These are phyloP conservation scores for Chrysolina americana DNA, from an alignment of 2,888 invertebrate genomes.

Conservation along the genomic window DNA sequence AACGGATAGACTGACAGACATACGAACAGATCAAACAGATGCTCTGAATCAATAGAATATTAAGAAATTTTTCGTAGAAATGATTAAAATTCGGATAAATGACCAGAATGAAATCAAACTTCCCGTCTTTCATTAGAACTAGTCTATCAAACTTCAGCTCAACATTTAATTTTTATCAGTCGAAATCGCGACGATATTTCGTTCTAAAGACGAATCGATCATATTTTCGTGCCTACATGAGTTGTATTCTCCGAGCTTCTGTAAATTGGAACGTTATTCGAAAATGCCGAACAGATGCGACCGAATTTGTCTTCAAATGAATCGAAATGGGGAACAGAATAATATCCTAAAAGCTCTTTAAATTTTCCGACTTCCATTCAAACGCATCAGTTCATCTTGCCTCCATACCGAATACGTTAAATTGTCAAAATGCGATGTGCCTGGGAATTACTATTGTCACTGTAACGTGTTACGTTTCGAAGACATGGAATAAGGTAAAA, in stretches of 20 bases:
- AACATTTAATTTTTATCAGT: too few relatives aligned
- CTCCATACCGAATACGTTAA: slow-evolving; percentile 24
- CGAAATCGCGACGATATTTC: too few relatives aligned
- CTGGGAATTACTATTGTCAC: slow-evolving; percentile 5
- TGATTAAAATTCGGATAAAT: too few relatives aligned
- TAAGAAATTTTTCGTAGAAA: too few relatives aligned
- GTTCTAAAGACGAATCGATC: neutral
- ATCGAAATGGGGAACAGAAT: slow-evolving; percentile 26
- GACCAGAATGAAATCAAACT: too few relatives aligned
- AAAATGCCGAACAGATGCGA: slow-evolving; percentile 27
- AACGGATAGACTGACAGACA: too few relatives aligned
- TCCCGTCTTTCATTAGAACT: too few relatives aligned
- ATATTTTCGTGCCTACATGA: neutral
- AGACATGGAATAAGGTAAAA: neutral
- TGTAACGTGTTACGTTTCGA: neutral
- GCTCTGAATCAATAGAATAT: too few relatives aligned
- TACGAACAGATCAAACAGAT: too few relatives aligned
- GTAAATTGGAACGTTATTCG: slow-evolving; percentile 9
- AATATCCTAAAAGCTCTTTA: slow-evolving; percentile 26
- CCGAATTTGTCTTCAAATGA: slow-evolving; percentile 23
- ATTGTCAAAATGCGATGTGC: slow-evolving; percentile 23
- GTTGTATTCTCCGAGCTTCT: neutral
- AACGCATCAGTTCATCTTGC: slow-evolving; percentile 19
- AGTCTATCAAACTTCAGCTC: too few relatives aligned
- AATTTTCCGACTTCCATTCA: slow-evolving; percentile 21